Evolutionary conservation across 2,113 vertebrate genomes (phyloP), one percentile per base, ranked within the genome.

Genomic region (Menidia beryllina): DNA sequence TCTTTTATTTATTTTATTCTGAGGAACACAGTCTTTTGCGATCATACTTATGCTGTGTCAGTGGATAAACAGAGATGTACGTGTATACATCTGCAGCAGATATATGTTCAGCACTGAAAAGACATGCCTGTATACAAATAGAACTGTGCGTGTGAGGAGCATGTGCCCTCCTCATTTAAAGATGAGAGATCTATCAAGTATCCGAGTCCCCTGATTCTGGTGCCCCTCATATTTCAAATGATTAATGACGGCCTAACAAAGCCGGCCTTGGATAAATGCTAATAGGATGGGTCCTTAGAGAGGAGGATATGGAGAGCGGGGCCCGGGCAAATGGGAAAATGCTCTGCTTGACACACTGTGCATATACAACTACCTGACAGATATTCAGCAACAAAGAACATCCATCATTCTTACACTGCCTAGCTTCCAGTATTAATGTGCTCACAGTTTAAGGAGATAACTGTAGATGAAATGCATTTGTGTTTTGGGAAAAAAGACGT

Each of bases 241-340:
- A 92, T 92, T 91, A 90, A 92, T 90, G 89, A 89, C 77, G 78
- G 85, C 86, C 79, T 89, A 91, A 91, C 90, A 90, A 91, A 89
- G 82, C 79, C 74, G 85, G 84, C 86, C 86, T 88, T 74, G 83
- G 89, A 88, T 90, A 91, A 90, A 91, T 90, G 86, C 88, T 91
- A 91, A 92, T 91, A 87, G 85, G 89, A 91, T 86, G 73, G 70
- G 82, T 90, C 89, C 87, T 85, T 51, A 30, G 89, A 89, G 90
- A 88, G 78, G 71, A 86, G 75, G 87, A 86, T 84, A 81, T 79
- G 81, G 83, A 83, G 80, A 81, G 81, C 20, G 67, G 67, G 62
- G 74, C 63, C 60, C 39, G 24, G 61, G 87, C 57, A 52, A 83
- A 84, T 66, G 85, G 84, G 81, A 82, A 87, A 80, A 69, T 50